Evolutionary conservation across 2,797 vertebrate species (phyloP), one percentile per base, ranked within the genome.

Genomic region (Macroramphosus scolopax): DNA sequence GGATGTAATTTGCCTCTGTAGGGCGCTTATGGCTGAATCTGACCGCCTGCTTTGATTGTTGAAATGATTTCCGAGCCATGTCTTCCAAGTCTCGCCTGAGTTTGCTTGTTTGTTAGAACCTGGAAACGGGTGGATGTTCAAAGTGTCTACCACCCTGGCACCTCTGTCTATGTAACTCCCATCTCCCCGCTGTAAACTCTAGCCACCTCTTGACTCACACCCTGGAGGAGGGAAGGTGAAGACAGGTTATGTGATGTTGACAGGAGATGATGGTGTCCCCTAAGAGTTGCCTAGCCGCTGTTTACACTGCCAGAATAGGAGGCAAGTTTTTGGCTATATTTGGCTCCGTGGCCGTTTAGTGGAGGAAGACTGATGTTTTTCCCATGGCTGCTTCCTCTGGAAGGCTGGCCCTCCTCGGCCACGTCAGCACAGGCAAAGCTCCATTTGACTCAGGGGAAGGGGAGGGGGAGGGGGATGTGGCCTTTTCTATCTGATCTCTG

Each of bases 401-500:
- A 87, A 86, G 74, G 85, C 82, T 87, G 89, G 88, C 79, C 77
- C 79, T 78, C 51, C 54, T 68, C 16, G 42, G 86, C 85, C 89
- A 90, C 88, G 84, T 90, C 88, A 86, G 88, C 87, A 67, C 68
- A 59, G 40, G 70, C 72, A 13, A 54, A 68, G 75, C 78, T 77
- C 54, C 24, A 36, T 75, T 78, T 75, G 79, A 83, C 72, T 82
- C 60, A 3, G 72, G 79, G 82, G 63, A 63, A 45, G 54, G 60
- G 46, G 68, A 46, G 77, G 64, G 72, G 51, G 68, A 80, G 73
- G 41, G 72, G 26, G 73, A 78, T 47, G 63, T 89, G 89, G 82
- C 89, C 89, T 91, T 79, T 91, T 90, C 86, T 90, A 80, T 92
- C 89, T 89, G 85, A 92, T 90, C 85, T 79, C 76, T 89, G 87